phyloP scores from a whole-genome alignment of 2,113 vertebrate genomes.

The Lamprotornis superbus region DNA sequence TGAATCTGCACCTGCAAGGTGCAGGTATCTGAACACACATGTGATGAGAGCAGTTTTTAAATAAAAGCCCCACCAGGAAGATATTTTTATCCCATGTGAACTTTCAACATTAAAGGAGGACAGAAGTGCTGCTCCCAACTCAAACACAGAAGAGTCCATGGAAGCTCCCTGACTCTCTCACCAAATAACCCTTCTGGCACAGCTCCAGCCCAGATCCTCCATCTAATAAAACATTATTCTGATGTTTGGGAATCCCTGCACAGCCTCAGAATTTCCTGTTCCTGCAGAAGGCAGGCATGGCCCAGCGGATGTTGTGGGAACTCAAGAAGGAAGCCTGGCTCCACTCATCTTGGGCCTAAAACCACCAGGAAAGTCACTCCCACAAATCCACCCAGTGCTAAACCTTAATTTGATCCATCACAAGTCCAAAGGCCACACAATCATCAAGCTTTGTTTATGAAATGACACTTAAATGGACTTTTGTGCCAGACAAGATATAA shows the following conservation, averaged over 20 bases:
- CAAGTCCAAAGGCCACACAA: neutral
- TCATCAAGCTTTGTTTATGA: neutral
- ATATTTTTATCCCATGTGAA: neutral
- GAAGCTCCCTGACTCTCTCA: neutral
- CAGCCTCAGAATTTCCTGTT: constrained; percentile 13
- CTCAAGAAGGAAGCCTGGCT: constrained; percentile 23
- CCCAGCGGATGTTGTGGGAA: neutral
- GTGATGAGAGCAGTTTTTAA: neutral
- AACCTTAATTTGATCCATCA: constrained; percentile 17
- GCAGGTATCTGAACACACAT: neutral
- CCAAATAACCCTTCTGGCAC: neutral
- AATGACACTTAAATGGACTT: constrained; percentile 14
- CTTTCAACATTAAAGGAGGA: neutral
- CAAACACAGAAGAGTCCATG: accelerated
- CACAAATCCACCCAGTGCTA: neutral
- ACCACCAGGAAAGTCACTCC: neutral
- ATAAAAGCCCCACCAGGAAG: neutral
- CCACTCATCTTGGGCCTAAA: neutral
- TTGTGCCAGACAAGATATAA: neutral
- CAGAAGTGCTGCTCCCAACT: neutral
- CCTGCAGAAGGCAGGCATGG: neutral
- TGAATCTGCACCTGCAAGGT: neutral
- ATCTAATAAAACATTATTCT: neutral
- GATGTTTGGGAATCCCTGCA: constrained; percentile 19
- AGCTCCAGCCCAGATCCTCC: neutral